phyloP scores from a whole-genome alignment of 2,113 vertebrate genomes.

The Perca fluviatilis region DNA sequence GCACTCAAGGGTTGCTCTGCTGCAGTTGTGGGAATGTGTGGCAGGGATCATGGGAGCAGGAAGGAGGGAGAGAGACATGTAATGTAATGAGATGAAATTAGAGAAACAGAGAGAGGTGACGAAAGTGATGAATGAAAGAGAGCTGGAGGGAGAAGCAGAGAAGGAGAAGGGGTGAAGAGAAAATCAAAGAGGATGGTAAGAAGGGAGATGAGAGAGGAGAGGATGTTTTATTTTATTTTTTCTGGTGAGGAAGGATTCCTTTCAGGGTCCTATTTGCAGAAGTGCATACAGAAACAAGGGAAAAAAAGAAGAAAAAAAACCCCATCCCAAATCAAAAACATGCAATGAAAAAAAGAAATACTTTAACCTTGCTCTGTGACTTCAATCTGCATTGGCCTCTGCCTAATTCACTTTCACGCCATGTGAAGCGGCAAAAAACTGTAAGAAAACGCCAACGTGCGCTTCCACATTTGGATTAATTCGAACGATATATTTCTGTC shows the following conservation, averaged over 20 bases:
- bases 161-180: background rate
- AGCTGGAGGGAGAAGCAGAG: background rate
- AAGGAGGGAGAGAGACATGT: conserved; percentile 18
- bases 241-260: background rate
- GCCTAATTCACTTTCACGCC: conserved; percentile 68
- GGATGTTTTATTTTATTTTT: background rate
- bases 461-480: conserved; percentile 64
- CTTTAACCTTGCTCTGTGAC: conserved; percentile 45
- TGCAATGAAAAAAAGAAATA: conserved; percentile 11
- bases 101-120: conserved; percentile 50
- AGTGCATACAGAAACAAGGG: conserved; percentile 1
- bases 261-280: conserved; percentile 1
- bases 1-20: conserved; percentile 31
- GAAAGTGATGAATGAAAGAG: conserved; percentile 37
- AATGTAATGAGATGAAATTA: conserved; percentile 61
- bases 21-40: conserved; percentile 68
- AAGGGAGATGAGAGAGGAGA: background rate
- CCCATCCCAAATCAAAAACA: conserved; percentile 24
- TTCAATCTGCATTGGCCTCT: conserved; percentile 33
- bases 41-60: conserved; percentile 49
- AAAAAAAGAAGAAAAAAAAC: background rate
- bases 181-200: background rate
- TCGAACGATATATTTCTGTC: conserved; percentile 75
- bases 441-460: conserved; percentile 2
- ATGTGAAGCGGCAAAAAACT: conserved; percentile 42